Conservation (phyloP, 2,797 vertebrate genomes). For the Crenichthys baileyi region DNA sequence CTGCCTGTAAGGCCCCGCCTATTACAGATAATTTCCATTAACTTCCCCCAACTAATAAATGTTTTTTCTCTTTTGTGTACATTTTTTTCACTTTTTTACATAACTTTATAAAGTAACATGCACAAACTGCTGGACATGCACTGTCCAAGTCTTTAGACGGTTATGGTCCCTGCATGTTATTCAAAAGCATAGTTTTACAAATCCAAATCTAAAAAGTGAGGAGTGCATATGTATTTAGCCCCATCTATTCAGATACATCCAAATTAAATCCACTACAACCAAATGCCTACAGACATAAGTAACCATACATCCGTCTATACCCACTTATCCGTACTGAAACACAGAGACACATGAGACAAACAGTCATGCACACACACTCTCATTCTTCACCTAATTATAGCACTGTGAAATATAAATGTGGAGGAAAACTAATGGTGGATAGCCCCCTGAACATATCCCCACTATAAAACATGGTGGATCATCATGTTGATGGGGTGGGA, state of each 20-base stretch:
- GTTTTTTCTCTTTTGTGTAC: neutral
- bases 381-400: neutral
- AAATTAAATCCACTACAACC: neutral
- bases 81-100: neutral
- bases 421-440: neutral
- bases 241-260: neutral
- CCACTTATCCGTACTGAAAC: too few species aligned
- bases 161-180: constrained; percentile 3
- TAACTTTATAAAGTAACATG: neutral
- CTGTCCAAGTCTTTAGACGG: neutral
- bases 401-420: neutral
- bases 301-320: neutral
- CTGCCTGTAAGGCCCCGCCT: neutral
- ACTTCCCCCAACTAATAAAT: neutral
- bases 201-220: neutral
- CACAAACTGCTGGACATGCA: neutral
- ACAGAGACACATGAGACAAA: neutral
- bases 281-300: neutral
- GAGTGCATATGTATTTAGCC: neutral
- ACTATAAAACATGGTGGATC: neutral
- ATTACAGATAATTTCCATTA: neutral
- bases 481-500: neutral
- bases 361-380: neutral
- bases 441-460: neutral
- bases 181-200: neutral